A percentile compares a stretch with the other conserved stretches of the same genome.
Evolutionary conservation across 2,797 vertebrate species (phyloP).

Genomic region (Anguilla marmorata): DNA sequence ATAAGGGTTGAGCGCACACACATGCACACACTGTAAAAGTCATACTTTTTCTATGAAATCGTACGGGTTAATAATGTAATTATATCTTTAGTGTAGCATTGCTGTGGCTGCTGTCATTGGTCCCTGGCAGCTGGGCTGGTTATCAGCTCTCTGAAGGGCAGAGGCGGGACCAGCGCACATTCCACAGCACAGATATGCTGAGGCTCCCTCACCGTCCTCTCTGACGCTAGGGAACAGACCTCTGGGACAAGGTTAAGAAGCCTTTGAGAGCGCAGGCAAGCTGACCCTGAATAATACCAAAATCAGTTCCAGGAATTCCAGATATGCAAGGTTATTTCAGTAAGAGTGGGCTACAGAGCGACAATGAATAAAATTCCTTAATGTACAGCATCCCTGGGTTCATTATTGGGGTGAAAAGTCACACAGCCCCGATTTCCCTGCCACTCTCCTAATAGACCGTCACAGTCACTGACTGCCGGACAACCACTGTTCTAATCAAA

Average conservation of each 20-base stretch:
- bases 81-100: background rate
- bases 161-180: background rate
- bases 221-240: background rate
- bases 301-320: background rate
- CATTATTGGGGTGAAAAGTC: background rate
- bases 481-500: background rate
- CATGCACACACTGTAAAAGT: background rate
- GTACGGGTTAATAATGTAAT: background rate
- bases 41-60: background rate
- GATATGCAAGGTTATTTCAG: background rate
- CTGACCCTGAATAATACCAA: background rate
- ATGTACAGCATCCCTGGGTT: background rate
- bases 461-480: background rate
- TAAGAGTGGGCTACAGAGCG: background rate
- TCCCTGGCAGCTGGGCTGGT: background rate
- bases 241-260: background rate
- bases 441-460: background rate
- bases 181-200: background rate
- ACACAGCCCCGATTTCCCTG: background rate
- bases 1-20: background rate
- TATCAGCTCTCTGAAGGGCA: background rate
- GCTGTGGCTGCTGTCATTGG: background rate
- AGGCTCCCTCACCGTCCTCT: background rate
- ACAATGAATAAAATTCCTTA: background rate
- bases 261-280: background rate